These are phyloP conservation scores for Drosophila merina DNA, from an alignment of 2,888 invertebrate genomes.

Conservation along the genomic window DNA sequence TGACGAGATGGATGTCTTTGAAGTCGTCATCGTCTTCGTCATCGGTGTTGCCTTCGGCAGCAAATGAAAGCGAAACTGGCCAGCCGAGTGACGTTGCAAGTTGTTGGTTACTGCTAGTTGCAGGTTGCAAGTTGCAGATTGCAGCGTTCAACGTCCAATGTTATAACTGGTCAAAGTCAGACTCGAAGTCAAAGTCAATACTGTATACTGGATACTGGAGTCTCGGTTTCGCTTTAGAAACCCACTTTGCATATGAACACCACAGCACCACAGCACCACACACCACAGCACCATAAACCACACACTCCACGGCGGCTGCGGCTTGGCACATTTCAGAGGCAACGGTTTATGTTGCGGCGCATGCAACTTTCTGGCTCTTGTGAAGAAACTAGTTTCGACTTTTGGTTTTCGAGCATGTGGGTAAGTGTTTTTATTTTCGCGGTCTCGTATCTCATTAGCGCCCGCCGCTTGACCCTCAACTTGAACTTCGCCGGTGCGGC, in stretches of 20 bases:
- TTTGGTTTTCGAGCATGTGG: conserved; percentile 40
- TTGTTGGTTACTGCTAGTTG: conserved; percentile 30
- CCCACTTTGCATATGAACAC: conserved; percentile 70
- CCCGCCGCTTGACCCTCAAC: conserved; percentile 64
- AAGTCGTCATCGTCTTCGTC: conserved; percentile 38
- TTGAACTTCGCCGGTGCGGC: conserved; percentile 58
- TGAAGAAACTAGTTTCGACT: conserved; percentile 60
- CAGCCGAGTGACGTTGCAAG: conserved; percentile 65
- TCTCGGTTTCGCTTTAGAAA: conserved; percentile 65
- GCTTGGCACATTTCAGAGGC: conserved; percentile 61
- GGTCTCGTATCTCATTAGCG: conserved; percentile 62
- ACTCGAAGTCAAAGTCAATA: conserved; percentile 12
- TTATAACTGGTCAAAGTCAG: conserved; percentile 72
- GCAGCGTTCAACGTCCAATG: conserved; percentile 54
- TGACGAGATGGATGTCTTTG: conserved; percentile 45
- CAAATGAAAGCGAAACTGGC: conserved; percentile 72
- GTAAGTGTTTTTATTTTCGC: conserved; percentile 45
- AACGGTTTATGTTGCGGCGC: conserved; percentile 6
- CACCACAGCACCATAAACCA: neutral
- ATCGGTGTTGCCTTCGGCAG: conserved; percentile 39
- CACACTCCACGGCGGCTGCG: conserved; percentile 2
- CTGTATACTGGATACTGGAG: conserved; percentile 5
- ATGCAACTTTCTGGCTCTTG: conserved; percentile 51
- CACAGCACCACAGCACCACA: conserved; percentile 14
- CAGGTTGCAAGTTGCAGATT: conserved; percentile 29